Base-by-base conservation (phyloP, 2,888 invertebrate species). In the Caenorhabditis afra region DNA sequence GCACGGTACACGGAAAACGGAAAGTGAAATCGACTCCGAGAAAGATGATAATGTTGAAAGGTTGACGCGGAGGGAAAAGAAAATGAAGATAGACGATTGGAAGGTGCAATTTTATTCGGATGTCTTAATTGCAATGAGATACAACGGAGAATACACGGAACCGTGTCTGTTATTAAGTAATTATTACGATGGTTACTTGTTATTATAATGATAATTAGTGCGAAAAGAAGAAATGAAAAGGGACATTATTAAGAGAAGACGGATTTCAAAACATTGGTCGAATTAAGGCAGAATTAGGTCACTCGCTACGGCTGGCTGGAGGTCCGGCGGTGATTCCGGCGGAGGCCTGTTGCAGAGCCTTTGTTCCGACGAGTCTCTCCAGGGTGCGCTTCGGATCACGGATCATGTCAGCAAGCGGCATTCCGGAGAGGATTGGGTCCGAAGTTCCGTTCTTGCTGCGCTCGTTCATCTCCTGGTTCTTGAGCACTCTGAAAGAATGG, bases 301-400 rank as follows among this genome's bases (percentile, higher is more conserved):
- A 80, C 52, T 80, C 57, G 70, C 65, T 73, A 65, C 64, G 80
- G 66, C 74, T 74, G 70, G 79, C 74, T 75, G 79, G 74, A 65
- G 79, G 79, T 47, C 74, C 79, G 65, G 67, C 73, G 45, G 66
- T 79, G 52, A 79, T 73, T 50, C 79, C 73, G 57, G 74, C 74
- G 14, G 68, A 55, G 0, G 80, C 75, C 65, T 80, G 74, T 68
- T 74, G 73, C 68, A 78, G 53, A 14, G 75, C 78, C 45, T 78
- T 66, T 16, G 67, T n/a, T 66, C 83, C 81, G 75, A 88, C 87
- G 23, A 89, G 82, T 76, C 88, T 83, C 75, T 90, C 87, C 41
- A 89, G 82, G 37, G 87, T 87, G 58, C 86, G 81, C 78, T 87
- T 85, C 12, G 89, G 89, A 65, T 89, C 88, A 55, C 87, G 84